Percentiles rank a stretch among this genome's conserved stretches.
phyloP scores from a whole-genome alignment of 35 echinoderm and acorn worm species.

The Holothuria glaberrima region DNA sequence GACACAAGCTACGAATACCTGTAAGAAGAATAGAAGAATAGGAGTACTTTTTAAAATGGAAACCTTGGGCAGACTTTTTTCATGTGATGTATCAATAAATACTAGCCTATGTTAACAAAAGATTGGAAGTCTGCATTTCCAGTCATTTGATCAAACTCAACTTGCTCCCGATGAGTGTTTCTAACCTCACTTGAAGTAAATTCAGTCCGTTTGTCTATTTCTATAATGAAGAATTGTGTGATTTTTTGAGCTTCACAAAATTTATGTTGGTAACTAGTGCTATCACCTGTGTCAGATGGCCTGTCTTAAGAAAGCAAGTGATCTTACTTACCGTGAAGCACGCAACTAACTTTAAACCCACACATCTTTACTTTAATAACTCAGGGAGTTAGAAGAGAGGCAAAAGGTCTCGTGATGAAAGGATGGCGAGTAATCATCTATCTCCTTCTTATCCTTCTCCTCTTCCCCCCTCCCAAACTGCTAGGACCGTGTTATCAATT shows the following conservation, averaged over 20 bases:
- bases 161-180: too few relatives aligned
- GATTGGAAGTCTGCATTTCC: too few relatives aligned
- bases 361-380: too few relatives aligned
- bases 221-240: neutral
- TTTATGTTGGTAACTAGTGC: too few relatives aligned
- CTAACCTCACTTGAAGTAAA: neutral
- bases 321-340: too few relatives aligned
- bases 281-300: too few relatives aligned
- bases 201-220: neutral
- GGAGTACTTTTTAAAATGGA: neutral
- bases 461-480: neutral
- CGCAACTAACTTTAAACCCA: too few relatives aligned
- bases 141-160: too few relatives aligned
- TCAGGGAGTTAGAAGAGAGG: neutral
- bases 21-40: neutral
- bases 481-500: too few relatives aligned
- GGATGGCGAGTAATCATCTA: neutral
- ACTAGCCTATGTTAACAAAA: too few relatives aligned
- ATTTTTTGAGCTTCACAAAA: too few relatives aligned
- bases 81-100: neutral
- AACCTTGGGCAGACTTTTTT: neutral
- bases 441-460: neutral
- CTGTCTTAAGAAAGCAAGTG: too few relatives aligned
- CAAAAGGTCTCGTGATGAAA: neutral
- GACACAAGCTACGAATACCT: conserved; percentile 86